Conservation (phyloP, 2,113 vertebrate genomes). For the Dryoscopus gambensis region DNA sequence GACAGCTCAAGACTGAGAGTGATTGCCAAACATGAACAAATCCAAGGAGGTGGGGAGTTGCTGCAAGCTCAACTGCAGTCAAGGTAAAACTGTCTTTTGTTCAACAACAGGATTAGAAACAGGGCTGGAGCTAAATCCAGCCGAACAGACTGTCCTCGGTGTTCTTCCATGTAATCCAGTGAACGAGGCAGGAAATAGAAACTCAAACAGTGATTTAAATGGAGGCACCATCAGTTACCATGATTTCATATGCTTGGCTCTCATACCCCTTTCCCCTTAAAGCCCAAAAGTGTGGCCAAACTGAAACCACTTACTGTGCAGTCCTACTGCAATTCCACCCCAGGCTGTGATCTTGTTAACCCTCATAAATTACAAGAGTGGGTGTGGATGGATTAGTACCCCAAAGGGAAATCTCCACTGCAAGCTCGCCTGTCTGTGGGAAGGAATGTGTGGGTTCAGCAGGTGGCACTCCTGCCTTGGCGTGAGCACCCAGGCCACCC, state of each 20-base stretch:
- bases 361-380: background rate
- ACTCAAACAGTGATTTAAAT: background rate
- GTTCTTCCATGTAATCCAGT: background rate
- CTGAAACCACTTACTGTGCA: background rate
- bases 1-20: background rate
- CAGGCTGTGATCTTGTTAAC: background rate
- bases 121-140: constrained; percentile 26
- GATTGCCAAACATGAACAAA: background rate
- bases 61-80: background rate
- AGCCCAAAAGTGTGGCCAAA: background rate
- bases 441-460: background rate
- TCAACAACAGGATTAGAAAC: background rate
- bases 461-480: constrained; percentile 28
- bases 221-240: background rate
- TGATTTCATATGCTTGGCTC: background rate
- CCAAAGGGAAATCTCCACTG: background rate
- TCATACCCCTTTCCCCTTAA: background rate
- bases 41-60: background rate
- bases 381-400: background rate
- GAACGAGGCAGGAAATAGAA: constrained; percentile 1
- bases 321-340: background rate
- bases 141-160: background rate
- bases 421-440: background rate
- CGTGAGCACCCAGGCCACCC: background rate
- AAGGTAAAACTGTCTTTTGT: background rate